Conservation (phyloP, 2,113 vertebrate species). For the Alosa alosa region DNA sequence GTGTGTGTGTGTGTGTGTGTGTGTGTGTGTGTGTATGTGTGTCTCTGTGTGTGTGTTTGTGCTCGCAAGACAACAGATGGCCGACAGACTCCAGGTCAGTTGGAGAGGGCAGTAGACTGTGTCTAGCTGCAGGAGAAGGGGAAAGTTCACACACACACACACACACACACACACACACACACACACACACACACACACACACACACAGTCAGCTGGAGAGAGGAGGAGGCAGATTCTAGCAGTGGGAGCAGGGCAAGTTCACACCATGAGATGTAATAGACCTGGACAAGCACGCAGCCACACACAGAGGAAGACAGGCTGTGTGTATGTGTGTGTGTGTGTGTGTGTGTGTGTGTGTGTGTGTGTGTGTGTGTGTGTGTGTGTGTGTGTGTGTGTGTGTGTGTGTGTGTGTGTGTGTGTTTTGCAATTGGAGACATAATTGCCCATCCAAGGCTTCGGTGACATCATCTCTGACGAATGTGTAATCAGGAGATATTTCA, state of each 20-base stretch:
- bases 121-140: background rate
- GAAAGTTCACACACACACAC: background rate
- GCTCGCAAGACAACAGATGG: conserved; percentile 57
- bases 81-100: conserved; percentile 45
- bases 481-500: background rate
- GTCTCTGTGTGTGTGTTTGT: conserved; percentile 6
- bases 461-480: background rate
- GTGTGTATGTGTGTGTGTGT: conserved; percentile 3
- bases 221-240: background rate
- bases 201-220: too few relatives aligned
- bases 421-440: background rate
- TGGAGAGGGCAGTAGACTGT: background rate
- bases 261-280: background rate
- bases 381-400: background rate
- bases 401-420: background rate
- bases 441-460: background rate
- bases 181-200: conserved; percentile 9
- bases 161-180: conserved; percentile 10
- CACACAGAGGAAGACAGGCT: background rate
- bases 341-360: background rate
- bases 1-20: background rate
- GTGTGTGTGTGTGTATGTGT: background rate
- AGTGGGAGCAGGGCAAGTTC: background rate
- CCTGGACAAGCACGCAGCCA: background rate
- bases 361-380: too few relatives aligned